Evolutionary conservation across 2,888 invertebrate genomes (phyloP).

Genomic region (Sphecodes monilicornis): DNA sequence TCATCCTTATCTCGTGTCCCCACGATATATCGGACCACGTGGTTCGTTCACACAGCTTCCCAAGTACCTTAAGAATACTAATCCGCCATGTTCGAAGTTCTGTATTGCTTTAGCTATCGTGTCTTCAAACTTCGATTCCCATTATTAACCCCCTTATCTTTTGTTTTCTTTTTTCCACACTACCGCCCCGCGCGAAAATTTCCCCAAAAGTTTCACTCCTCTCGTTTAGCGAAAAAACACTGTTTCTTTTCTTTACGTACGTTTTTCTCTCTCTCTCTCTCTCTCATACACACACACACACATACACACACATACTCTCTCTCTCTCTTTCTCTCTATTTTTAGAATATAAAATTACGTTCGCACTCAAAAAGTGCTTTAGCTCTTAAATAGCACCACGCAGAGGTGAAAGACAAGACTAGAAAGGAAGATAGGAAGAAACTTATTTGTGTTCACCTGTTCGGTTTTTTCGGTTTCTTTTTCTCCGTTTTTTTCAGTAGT

Average conservation of each 20-base stretch:
- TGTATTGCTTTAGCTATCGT: conserved; percentile 45
- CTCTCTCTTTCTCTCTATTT: conserved; percentile 24
- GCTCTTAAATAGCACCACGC: conserved; percentile 68
- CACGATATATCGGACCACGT: conserved; percentile 20
- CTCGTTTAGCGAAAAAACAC: conserved; percentile 43
- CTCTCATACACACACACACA: not conserved
- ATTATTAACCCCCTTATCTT: not conserved
- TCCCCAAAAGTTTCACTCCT: not conserved
- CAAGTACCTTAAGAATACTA: conserved; percentile 54
- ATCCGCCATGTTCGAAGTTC: conserved; percentile 41
- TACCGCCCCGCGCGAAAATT: conserved; percentile 47
- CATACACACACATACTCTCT: not conserved
- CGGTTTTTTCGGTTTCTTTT: conserved; percentile 4
- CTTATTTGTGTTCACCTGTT: conserved; percentile 20
- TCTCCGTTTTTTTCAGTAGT: conserved; percentile 1
- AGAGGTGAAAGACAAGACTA: conserved; percentile 70
- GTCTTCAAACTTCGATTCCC: conserved; percentile 40
- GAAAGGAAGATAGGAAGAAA: conserved; percentile 69
- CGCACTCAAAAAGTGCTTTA: conserved; percentile 54
- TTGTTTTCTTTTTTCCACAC: conserved; percentile 29
- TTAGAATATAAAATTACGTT: conserved; percentile 63
- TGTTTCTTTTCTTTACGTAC: conserved; percentile 18
- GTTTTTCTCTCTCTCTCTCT: conserved; percentile 6
- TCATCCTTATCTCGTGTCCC: conserved; percentile 47
- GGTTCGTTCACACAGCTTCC: conserved; percentile 38